Conservation (phyloP, 1,140 invertebrate genomes). For the Drosophila simulans region DNA sequence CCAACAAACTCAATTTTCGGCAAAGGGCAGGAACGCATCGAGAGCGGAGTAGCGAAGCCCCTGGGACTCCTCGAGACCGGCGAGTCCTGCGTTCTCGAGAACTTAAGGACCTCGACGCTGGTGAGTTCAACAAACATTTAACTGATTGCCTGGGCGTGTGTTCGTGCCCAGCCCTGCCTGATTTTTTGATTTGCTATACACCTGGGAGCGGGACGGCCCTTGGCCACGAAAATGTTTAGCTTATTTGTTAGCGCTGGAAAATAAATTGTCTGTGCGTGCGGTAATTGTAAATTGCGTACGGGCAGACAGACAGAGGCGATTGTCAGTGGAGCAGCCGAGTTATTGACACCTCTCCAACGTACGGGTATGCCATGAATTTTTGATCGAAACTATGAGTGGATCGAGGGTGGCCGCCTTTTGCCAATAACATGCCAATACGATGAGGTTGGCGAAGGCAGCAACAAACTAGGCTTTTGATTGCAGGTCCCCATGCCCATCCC, state of each 20-base stretch:
- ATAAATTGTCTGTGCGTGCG: slow-evolving; percentile 84
- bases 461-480: slow-evolving; percentile 33
- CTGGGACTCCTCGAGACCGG: slow-evolving; percentile 36
- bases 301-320: slow-evolving; percentile 2
- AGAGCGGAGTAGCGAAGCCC: slow-evolving; percentile 27
- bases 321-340: slow-evolving; percentile 56
- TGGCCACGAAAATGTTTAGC: slow-evolving; percentile 52
- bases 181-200: slow-evolving; percentile 85
- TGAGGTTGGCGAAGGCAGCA: background rate
- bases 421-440: background rate
- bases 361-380: slow-evolving; percentile 63
- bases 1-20: slow-evolving; percentile 66
- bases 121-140: slow-evolving; percentile 84
- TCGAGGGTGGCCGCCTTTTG: background rate
- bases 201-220: slow-evolving; percentile 65
- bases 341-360: slow-evolving; percentile 69
- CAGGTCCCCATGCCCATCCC: background rate
- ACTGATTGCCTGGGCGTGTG: slow-evolving; percentile 83
- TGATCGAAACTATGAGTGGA: slow-evolving; percentile 45
- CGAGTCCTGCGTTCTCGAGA: slow-evolving; percentile 25
- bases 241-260: slow-evolving; percentile 75
- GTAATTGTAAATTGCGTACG: slow-evolving; percentile 83
- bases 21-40: slow-evolving; percentile 32
- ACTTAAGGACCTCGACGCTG: slow-evolving; percentile 51
- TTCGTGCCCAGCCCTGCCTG: slow-evolving; percentile 53